Base-by-base conservation (phyloP, 2,113 vertebrate genomes). In the Microcebus murinus region DNA sequence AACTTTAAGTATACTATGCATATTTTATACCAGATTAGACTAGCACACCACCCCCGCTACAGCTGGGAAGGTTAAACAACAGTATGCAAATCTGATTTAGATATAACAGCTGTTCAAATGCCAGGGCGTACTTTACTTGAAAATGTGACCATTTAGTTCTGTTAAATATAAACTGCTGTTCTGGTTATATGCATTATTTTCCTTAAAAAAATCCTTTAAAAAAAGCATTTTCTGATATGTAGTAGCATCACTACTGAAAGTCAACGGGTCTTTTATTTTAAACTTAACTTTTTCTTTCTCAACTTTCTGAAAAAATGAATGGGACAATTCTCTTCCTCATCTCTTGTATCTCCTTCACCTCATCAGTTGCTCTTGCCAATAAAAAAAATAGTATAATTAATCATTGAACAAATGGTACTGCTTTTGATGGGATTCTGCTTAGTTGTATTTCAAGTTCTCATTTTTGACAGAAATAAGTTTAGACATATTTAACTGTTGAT, bases 1-100 rank as follows among this genome's bases (percentile, higher is more conserved):
- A 98, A 97, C 96, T 98, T 97, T 93, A 98, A 97, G 92, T 97
- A 97, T 97, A 96, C 93, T 98, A 95, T 94, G 98, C 96, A 97
- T 98, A 97, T 94, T 98, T 97, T 90, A 94, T 96, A 97, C 96
- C 94, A 94, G 84, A 96, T 94, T 94, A 96, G 82, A 92, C 90
- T 97, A 96, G 96, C 91, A 96, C 57, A 70, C 91, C 96, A 93
- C 97, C 98, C 95, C 96, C 95, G 96, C 96, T 82, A 98, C 98
- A 98, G 98, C 98, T 98, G 98, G 97, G 96, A 85, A 96, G 95
- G 90, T 92, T 97, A 96, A 97, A 95, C 92, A 96, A 96, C 77
- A 91, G 95, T 96, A 90, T 96, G 97, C 95, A 96, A 87, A 97
- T 95, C 91, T 96, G 93, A 98, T 81, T 92, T 94, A 87, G 93